These are phyloP conservation scores for Neoitamus cyanurus DNA, from an alignment of 2,888 invertebrate species.

Conservation along the genomic window DNA sequence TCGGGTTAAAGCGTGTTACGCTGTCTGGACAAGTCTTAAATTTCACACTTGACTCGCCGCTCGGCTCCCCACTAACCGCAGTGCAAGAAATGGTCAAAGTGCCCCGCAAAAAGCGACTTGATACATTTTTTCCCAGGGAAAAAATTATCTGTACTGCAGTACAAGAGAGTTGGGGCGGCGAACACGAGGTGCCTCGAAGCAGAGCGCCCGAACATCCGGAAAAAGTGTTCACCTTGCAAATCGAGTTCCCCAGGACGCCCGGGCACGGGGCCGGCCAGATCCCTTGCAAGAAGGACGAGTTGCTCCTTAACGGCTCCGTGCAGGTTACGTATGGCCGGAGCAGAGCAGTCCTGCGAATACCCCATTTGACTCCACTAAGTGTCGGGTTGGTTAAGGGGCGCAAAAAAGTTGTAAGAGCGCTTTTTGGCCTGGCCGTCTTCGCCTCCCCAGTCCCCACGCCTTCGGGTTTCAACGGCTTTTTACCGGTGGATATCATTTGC, in stretches of 20 bases:
- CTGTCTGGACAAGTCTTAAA: conserved; percentile 3
- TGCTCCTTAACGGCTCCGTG: neutral
- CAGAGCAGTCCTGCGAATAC: neutral
- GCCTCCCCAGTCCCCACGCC: neutral
- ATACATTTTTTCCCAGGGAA: neutral
- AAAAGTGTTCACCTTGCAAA: conserved; percentile 37
- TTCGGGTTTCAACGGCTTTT: conserved; percentile 35
- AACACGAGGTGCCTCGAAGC: neutral
- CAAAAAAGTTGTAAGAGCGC: conserved; percentile 15
- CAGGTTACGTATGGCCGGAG: neutral
- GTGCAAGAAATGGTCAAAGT: neutral
- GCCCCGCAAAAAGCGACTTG: neutral
- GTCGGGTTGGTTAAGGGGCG: conserved; percentile 35
- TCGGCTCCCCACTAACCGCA: neutral
- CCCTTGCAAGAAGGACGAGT: neutral
- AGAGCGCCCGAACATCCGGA: neutral
- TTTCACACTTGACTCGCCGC: neutral
- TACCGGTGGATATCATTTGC: conserved; percentile 36
- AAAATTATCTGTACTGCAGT: conserved; percentile 41
- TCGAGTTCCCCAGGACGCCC: neutral
- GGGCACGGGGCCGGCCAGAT: neutral
- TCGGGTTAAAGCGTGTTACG: neutral
- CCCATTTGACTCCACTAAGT: conserved; percentile 1
- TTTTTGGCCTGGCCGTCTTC: conserved; percentile 7
- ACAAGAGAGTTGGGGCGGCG: neutral